Conservation (phyloP, 2,113 vertebrate species). For the Xiphorhynchus elegans region DNA sequence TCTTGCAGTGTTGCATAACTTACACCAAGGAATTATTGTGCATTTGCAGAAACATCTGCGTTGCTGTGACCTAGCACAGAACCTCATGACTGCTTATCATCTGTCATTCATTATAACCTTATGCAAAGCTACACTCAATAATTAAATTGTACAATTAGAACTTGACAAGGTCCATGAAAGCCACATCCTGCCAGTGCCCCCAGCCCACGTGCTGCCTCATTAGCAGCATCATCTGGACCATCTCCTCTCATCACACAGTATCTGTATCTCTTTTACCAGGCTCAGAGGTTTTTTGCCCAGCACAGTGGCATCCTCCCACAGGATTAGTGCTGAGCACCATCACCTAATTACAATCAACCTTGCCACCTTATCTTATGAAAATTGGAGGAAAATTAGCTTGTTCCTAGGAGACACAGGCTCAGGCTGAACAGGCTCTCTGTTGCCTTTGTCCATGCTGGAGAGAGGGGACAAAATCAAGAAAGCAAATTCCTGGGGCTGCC, state of each 20-base stretch:
- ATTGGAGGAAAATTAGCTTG: background rate
- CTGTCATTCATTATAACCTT: background rate
- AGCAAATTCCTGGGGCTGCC: background rate
- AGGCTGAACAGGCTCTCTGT: background rate
- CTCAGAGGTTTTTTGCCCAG: background rate
- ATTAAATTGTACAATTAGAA: background rate
- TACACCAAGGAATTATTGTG: background rate
- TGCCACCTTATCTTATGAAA: background rate
- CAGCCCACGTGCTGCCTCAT: background rate
- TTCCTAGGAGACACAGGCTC: background rate
- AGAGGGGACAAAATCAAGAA: background rate
- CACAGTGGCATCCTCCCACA: background rate
- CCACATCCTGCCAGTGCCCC: background rate
- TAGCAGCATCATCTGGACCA: background rate
- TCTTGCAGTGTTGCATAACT: background rate
- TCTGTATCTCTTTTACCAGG: background rate
- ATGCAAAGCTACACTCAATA: background rate
- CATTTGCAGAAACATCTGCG: background rate
- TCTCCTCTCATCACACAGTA: background rate
- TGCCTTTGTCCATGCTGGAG: background rate
- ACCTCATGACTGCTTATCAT: rapidly evolving
- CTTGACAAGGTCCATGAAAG: background rate
- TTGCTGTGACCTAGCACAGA: background rate
- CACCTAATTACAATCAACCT: background rate
- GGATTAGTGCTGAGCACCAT: background rate